Percentiles rank a stretch among this genome's conserved stretches.
Conservation (phyloP, 2,797 vertebrate species). For the Sebastes taczanowskii region DNA sequence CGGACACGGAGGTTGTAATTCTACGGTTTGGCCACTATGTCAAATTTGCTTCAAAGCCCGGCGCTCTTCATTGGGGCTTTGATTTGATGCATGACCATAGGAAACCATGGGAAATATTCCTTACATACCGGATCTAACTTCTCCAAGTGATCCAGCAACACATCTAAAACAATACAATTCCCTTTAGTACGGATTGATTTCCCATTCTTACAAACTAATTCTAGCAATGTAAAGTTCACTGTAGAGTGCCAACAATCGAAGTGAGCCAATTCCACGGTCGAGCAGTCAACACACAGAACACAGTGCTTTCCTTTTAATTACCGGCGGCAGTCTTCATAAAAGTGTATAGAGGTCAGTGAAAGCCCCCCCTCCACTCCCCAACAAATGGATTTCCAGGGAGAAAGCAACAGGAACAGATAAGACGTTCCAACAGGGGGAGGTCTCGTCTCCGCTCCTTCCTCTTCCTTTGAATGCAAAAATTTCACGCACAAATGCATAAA, state of each 20-base stretch:
- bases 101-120: background rate
- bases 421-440: slow-evolving; percentile 40
- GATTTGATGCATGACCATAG: background rate
- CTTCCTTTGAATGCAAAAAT: slow-evolving; percentile 61
- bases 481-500: slow-evolving; percentile 69
- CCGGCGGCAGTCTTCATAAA: slow-evolving; percentile 2
- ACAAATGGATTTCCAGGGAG: slow-evolving; percentile 56
- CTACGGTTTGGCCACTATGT: no score
- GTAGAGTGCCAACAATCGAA: background rate
- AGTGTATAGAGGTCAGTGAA: slow-evolving; percentile 32
- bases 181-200: background rate
- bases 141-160: background rate
- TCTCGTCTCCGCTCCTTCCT: slow-evolving; percentile 26
- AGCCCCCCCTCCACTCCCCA: slow-evolving; percentile 10
- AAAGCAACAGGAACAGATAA: slow-evolving; percentile 63
- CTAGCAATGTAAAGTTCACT: background rate
- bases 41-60: no score
- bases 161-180: background rate
- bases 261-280: slow-evolving; percentile 8
- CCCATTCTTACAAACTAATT: background rate
- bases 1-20: no score
- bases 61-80: no score
- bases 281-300: background rate
- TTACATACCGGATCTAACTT: background rate
- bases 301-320: slow-evolving; percentile 38